Percentiles rank a stretch among this genome's conserved stretches.
Evolutionary conservation across 2,797 vertebrate species (phyloP).

Genomic region (Coreius guichenoti): DNA sequence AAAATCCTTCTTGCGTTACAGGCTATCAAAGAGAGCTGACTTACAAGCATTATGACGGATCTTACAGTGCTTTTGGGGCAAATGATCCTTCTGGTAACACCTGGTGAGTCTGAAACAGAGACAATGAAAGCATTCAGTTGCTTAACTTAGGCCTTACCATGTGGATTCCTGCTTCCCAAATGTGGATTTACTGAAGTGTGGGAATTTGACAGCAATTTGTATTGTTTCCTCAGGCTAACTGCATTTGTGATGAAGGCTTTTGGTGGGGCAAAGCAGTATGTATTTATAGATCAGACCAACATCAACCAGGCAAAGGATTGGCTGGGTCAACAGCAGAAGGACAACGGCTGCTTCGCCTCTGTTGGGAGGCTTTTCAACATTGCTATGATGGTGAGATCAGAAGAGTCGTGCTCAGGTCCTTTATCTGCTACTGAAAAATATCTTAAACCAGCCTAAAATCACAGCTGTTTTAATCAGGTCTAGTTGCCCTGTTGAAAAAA

Average conservation of each 20-base stretch:
- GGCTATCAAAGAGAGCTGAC: slow-evolving; percentile 88
- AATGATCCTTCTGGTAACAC: slow-evolving; percentile 77
- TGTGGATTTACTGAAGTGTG: background rate
- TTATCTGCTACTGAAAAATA: background rate
- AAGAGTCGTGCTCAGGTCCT: background rate
- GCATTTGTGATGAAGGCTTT: slow-evolving; percentile 90
- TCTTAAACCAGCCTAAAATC: too few relatives aligned
- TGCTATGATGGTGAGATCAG: slow-evolving; percentile 79
- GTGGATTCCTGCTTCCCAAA: slow-evolving; percentile 20
- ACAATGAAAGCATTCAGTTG: slow-evolving; percentile 30
- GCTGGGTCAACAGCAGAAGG: slow-evolving; percentile 74
- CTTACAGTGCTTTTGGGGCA: slow-evolving; percentile 89
- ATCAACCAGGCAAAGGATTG: slow-evolving; percentile 77
- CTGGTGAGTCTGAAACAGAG: slow-evolving; percentile 81
- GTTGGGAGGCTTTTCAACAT: slow-evolving; percentile 83
- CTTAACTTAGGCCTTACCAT: slow-evolving; percentile 33
- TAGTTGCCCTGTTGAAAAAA: background rate
- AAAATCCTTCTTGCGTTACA: slow-evolving; percentile 58
- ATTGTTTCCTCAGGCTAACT: slow-evolving; percentile 79
- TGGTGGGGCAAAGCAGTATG: slow-evolving; percentile 76
- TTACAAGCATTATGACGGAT: slow-evolving; percentile 88
- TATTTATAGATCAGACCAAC: slow-evolving; percentile 78
- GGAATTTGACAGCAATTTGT: background rate
- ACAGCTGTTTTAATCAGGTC: background rate
- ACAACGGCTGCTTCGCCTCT: slow-evolving; percentile 80